A percentile compares a stretch with the other conserved stretches of the same genome.
phyloP scores from a whole-genome alignment of 2,797 vertebrate species.

The Eremophila alpestris region DNA sequence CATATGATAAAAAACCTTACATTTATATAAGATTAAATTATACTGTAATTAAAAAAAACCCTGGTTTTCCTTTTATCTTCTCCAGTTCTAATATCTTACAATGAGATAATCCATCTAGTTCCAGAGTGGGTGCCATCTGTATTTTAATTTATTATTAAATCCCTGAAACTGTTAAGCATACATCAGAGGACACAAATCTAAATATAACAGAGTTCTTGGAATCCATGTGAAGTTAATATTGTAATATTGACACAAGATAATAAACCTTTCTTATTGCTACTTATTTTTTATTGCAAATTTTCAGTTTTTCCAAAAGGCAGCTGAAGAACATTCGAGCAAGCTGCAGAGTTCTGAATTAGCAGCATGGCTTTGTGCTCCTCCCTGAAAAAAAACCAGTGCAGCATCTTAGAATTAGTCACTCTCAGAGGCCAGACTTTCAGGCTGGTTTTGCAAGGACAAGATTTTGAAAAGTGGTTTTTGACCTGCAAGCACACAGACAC shows the following conservation, averaged over 20 bases:
- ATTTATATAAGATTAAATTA: background rate
- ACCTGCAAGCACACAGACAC: background rate
- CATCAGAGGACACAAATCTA: background rate
- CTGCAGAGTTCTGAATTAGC: background rate
- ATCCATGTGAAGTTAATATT: background rate
- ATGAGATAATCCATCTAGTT: background rate
- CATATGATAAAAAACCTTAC: background rate
- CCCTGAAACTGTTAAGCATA: background rate
- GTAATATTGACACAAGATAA: background rate
- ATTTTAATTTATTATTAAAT: slow-evolving; percentile 28
- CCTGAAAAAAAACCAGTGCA: background rate
- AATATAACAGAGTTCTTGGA: background rate
- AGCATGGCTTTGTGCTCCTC: background rate
- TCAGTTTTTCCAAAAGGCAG: background rate
- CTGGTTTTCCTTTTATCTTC: background rate
- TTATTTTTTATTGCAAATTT: background rate
- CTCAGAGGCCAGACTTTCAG: background rate
- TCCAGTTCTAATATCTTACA: background rate
- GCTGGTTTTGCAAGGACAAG: background rate
- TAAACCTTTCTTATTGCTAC: background rate
- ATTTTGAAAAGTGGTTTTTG: background rate
- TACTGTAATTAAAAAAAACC: background rate
- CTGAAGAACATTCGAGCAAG: background rate
- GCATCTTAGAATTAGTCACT: background rate
- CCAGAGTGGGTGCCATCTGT: background rate